Percentiles rank a stretch among this genome's conserved stretches.
Conservation (phyloP, 2,113 vertebrate genomes). For the Vombatus ursinus region DNA sequence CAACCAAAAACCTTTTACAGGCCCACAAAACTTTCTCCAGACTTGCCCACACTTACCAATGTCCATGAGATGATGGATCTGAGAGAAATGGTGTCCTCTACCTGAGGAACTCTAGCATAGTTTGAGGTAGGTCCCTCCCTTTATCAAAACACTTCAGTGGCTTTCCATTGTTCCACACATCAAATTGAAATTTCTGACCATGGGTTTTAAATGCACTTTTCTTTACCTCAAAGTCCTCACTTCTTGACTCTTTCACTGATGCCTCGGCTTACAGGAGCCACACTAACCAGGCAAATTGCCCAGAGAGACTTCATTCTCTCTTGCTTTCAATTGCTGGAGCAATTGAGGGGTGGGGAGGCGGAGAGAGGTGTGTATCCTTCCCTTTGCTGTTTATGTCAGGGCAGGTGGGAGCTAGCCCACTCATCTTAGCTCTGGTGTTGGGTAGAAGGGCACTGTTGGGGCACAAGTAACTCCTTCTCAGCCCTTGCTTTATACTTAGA, state of each 20-base stretch:
- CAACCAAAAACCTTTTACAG: constrained; percentile 65
- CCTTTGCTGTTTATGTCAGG: not conserved
- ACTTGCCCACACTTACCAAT: not conserved
- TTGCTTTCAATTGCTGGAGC: not conserved
- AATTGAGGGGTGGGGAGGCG: not conserved
- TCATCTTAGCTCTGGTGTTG: not conserved
- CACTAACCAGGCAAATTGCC: not conserved
- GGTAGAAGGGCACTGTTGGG: not conserved
- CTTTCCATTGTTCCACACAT: not conserved
- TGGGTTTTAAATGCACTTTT: constrained; percentile 29
- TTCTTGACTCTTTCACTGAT: not conserved
- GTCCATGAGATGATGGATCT: not conserved
- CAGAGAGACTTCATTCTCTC: not conserved
- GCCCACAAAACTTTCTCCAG: constrained; percentile 52
- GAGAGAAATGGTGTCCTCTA: not conserved
- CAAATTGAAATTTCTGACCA: constrained; percentile 39
- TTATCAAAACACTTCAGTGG: constrained; percentile 38
- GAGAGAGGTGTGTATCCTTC: not conserved
- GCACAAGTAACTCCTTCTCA: not conserved
- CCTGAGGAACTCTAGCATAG: not conserved
- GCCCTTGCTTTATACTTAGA: not conserved
- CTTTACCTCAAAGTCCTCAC: not conserved
- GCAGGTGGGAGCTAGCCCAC: not conserved
- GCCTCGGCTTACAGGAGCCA: constrained; percentile 22
- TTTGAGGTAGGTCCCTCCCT: constrained; percentile 24